phyloP scores from a whole-genome alignment of 2,113 vertebrate species.

The Tenebrosternarchus preto region DNA sequence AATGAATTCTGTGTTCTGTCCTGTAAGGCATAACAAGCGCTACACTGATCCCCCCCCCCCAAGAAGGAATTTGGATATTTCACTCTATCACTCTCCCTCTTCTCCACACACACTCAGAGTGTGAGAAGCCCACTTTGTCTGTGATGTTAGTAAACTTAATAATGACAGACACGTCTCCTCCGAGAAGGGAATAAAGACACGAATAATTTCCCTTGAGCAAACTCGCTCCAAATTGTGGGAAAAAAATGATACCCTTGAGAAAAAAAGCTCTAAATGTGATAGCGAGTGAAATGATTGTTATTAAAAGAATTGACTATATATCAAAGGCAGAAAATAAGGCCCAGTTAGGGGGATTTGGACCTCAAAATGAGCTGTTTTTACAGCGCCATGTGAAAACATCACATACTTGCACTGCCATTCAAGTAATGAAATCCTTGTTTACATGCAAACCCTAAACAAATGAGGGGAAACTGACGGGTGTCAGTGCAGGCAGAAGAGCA shows the following conservation, averaged over 20 bases:
- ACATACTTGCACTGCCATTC: background rate
- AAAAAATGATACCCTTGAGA: constrained; percentile 68
- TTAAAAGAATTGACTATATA: constrained; percentile 64
- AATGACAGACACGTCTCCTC: constrained; percentile 56
- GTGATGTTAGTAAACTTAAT: constrained; percentile 73
- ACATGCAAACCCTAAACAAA: constrained; percentile 42
- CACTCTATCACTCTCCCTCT: background rate
- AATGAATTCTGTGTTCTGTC: no score
- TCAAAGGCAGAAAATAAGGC: constrained; percentile 43
- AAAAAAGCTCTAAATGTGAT: constrained; percentile 65
- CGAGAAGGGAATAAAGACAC: constrained; percentile 62
- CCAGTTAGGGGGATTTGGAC: constrained; percentile 33
- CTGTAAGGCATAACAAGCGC: no score
- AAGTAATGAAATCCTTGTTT: constrained; percentile 39
- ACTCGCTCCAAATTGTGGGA: constrained; percentile 74
- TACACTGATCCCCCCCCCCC: no score
- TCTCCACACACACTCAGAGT: constrained; percentile 42
- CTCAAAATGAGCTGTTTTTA: constrained; percentile 49
- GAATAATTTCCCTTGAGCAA: constrained; percentile 74
- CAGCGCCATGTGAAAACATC: background rate
- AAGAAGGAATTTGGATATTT: background rate
- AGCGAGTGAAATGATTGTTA: constrained; percentile 65
- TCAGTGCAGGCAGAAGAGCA: background rate
- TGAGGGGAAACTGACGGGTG: constrained; percentile 12
- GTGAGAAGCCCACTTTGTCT: constrained; percentile 55